phyloP scores from a whole-genome alignment of 2,797 vertebrate genomes.

The Chelon labrosus region DNA sequence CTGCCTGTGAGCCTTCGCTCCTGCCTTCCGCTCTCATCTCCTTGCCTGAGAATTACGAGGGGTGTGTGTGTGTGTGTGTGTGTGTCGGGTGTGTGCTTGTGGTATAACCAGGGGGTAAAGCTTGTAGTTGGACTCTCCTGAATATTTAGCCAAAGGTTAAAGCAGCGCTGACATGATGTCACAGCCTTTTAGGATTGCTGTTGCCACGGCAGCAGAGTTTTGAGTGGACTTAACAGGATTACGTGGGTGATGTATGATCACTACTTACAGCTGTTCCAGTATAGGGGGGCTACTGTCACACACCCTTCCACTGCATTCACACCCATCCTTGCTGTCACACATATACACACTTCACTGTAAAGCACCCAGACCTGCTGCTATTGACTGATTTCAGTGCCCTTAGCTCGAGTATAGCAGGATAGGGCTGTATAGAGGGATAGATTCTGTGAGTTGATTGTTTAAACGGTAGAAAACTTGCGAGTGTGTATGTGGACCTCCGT shows the following conservation, averaged over 20 bases:
- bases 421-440: constrained; percentile 64
- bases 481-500: constrained; percentile 48
- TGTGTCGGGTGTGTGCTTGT: constrained; percentile 51
- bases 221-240: constrained; percentile 47
- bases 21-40: constrained; percentile 79
- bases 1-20: constrained; percentile 80
- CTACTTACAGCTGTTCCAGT: constrained; percentile 54
- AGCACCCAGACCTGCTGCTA: constrained; percentile 79
- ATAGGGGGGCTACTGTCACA: constrained; percentile 47
- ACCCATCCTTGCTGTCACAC: constrained; percentile 56
- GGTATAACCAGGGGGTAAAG: constrained; percentile 30
- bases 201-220: constrained; percentile 58
- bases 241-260: constrained; percentile 68
- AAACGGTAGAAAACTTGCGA: constrained; percentile 55
- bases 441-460: constrained; percentile 53
- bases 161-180: constrained; percentile 62
- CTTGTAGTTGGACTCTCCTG: constrained; percentile 60
- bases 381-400: constrained; percentile 76
- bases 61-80: constrained; percentile 38
- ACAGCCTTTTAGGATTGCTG: constrained; percentile 60
- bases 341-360: constrained; percentile 71
- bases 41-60: constrained; percentile 67
- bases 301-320: constrained; percentile 60
- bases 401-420: constrained; percentile 67
- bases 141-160: constrained; percentile 83